phyloP scores from a whole-genome alignment of 2,888 invertebrate species.

The Epinotia demarniana region DNA sequence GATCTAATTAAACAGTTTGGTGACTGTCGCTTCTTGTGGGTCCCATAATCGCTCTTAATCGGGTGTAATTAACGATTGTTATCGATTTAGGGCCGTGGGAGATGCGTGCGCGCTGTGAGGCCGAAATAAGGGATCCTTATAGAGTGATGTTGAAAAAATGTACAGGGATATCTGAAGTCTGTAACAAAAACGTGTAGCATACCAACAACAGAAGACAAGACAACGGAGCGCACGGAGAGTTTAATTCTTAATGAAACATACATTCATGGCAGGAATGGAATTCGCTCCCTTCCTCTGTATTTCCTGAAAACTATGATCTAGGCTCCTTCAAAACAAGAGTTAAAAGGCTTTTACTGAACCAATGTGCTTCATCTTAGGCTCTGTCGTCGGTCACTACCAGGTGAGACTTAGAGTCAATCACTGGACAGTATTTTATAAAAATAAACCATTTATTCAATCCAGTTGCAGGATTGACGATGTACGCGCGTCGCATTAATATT shows the following conservation, averaged over 20 bases:
- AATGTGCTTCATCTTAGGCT: too few relatives aligned
- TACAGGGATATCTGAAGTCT: background rate
- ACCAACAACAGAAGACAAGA: background rate
- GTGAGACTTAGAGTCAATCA: too few relatives aligned
- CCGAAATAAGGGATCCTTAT: constrained; percentile 42
- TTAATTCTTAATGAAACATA: too few relatives aligned
- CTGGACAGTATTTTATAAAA: too few relatives aligned
- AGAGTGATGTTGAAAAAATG: background rate
- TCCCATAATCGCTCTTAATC: constrained; percentile 68
- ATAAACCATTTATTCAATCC: too few relatives aligned
- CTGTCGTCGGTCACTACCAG: too few relatives aligned
- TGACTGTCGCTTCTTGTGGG: constrained; percentile 50
- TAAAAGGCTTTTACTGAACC: too few relatives aligned
- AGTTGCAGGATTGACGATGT: background rate
- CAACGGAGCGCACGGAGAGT: too few relatives aligned
- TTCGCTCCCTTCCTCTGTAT: too few relatives aligned
- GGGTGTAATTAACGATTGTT: constrained; percentile 70
- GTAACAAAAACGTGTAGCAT: background rate
- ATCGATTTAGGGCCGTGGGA: constrained; percentile 62
- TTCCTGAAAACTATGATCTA: too few relatives aligned
- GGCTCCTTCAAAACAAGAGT: too few relatives aligned
- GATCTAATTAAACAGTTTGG: constrained; percentile 57
- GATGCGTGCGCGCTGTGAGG: constrained; percentile 58
- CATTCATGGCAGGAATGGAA: too few relatives aligned
- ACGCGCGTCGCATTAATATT: background rate